phyloP scores from a whole-genome alignment of 2,888 invertebrate genomes.

The Drosophila koepferae region DNA sequence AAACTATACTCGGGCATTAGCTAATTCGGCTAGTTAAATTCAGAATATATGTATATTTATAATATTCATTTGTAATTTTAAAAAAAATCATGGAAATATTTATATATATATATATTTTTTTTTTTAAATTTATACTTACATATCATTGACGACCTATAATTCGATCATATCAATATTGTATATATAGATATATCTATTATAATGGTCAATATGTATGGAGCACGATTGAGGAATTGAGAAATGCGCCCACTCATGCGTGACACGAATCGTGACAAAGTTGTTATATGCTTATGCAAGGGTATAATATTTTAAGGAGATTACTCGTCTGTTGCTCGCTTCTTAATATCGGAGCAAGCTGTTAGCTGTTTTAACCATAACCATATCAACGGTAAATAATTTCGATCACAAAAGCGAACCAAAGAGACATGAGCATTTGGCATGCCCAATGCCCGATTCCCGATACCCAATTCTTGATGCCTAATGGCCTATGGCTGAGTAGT shows the following conservation, averaged over 20 bases:
- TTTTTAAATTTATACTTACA: too few relatives aligned
- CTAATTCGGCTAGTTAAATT: too few relatives aligned
- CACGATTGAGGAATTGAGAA: neutral
- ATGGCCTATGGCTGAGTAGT: constrained; percentile 44
- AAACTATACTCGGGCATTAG: too few relatives aligned
- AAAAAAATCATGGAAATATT: too few relatives aligned
- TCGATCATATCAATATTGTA: neutral
- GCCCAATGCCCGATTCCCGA: constrained; percentile 25
- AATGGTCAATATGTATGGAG: neutral
- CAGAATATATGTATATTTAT: too few relatives aligned
- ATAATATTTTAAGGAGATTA: constrained; percentile 25
- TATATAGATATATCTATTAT: neutral
- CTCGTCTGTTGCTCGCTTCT: neutral
- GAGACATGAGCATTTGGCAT: constrained; percentile 57
- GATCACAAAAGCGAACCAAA: constrained; percentile 52
- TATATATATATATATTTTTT: too few relatives aligned
- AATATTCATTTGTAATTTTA: too few relatives aligned
- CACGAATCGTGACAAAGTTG: constrained; percentile 44
- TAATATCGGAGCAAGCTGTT: constrained; percentile 22
- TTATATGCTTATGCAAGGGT: constrained; percentile 34
- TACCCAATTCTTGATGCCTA: constrained; percentile 33
- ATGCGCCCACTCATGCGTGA: constrained; percentile 42
- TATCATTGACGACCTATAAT: too few relatives aligned
- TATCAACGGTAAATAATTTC: constrained; percentile 81
- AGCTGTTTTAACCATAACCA: constrained; percentile 64